Base-by-base conservation (phyloP, 1,140 invertebrate species). In the Euura saliciscinereae region DNA sequence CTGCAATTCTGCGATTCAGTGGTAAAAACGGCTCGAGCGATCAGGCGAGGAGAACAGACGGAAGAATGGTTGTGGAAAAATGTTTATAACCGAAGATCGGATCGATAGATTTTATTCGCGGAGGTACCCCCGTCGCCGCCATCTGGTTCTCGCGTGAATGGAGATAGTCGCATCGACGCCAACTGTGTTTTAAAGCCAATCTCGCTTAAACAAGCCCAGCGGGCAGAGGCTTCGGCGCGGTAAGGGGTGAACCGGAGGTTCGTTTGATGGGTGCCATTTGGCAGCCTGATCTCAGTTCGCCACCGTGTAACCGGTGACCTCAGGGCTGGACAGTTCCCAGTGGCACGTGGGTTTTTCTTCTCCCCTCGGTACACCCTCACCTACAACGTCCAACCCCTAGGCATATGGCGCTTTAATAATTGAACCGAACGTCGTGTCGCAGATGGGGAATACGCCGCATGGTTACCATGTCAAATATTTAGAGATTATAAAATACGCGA, bases 401-500 rank as follows among this genome's bases (percentile, higher is more conserved):
- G 78, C 80, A 82, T 82, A 80, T 82, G 80, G 80, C 73, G 78
- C 78, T 81, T 82, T 81, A 82, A 81, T 82, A 81, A 82, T 82
- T 81, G 77, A 82, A 78, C 76, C 75, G 75, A 78, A 81, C 80
- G 80, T 73, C 43, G 74, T 1, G 1, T 69, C 79, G 76, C 80
- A 82, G 80, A 82, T 82, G 80, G 74, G 80, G 51, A 68, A 73
- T 67, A 65, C 66, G 78, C 70, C 75, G 78, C 74, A 69, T 73
- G 71, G 71, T 76, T 66, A 70, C 72, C 68, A 74, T 73, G 79
- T 81, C 80, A 81, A 81, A 82, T 82, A 82, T 82, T 81, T 81
- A 82, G 74, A 80, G 80, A 82, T 82, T 81, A 80, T 77, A 73
- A 79, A 78, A 75, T 76, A 77, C 51, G 73, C 76, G 42, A 45